These are phyloP conservation scores for Cyrtodaria siliqua DNA, from an alignment of 2,888 invertebrate species.

Conservation along the genomic window DNA sequence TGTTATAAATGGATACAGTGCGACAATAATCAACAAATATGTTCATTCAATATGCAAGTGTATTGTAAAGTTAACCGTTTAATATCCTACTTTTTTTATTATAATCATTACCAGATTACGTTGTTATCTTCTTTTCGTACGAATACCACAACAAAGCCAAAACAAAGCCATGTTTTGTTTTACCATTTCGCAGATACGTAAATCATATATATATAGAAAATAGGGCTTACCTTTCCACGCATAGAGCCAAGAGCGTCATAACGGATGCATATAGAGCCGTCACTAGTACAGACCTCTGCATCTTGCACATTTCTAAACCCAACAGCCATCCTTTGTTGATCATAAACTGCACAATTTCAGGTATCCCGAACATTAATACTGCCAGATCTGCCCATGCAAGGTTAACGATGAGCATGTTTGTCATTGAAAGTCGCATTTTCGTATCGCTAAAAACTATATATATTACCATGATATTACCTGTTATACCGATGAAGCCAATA, in stretches of 20 bases:
- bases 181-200: no score
- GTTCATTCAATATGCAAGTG: no score
- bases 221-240: conserved; percentile 86
- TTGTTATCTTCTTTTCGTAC: no score
- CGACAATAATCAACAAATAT: no score
- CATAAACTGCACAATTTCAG: conserved; percentile 84
- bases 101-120: no score
- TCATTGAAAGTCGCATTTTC: conserved; percentile 83
- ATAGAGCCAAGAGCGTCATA: conserved; percentile 86
- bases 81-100: no score
- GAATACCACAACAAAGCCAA: no score
- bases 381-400: conserved; percentile 84
- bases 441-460: conserved; percentile 83
- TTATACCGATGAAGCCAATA: conserved; percentile 83
- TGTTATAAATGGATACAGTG: no score
- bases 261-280: conserved; percentile 86
- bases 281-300: conserved; percentile 85
- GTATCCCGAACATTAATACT: conserved; percentile 84
- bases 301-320: conserved; percentile 83
- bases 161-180: no score
- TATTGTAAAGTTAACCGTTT: no score
- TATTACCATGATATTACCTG: conserved; percentile 84
- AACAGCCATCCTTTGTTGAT: conserved; percentile 83
- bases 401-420: conserved; percentile 85
- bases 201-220: no score